Evolutionary conservation across 2,888 invertebrate genomes (phyloP), one percentile per base, ranked within the genome.

Genomic region (Diarsia mendica): DNA sequence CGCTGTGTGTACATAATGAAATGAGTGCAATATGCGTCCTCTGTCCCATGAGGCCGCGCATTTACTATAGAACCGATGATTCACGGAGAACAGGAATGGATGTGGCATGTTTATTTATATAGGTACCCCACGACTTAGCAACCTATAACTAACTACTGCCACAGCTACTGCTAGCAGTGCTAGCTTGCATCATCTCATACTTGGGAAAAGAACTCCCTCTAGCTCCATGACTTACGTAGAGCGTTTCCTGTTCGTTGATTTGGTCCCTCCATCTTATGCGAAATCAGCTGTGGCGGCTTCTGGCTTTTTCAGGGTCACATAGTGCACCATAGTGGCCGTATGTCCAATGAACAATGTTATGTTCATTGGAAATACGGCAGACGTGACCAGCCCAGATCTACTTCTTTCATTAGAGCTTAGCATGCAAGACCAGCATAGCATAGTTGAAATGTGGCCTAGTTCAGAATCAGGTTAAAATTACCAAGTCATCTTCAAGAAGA

Each of bases 21-120:
- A 96, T 96, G 96, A 95, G 94, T 93, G 94, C 96, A 96, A 96
- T 96, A 96, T 96, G 96, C 93, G 95, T 90, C 90, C 90, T 81
- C 76, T 79, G 85, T 87, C 94, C 91, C 92, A 48, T 23, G 93
- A 90, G 95, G 92, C 90, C 73, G 51, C 77, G 67, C 69, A 78
- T 63, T 67, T 76, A 75, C 74, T 60, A 10, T 4, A 15, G n/a
- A 67, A 46, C 2, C 13, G 15, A 49, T 1, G 15, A 49, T 1
- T 44, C 48, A 2, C 8, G 55, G 33, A 15, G 5, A 49, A n/a
- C 3, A 18, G 6, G 23, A 67, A 48, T 83, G 68, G 87, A 87
- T 80, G 67, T 65, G 79, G 72, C 63, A 84, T 83, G 3, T 65
- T 60, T 18, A 65, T 67, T 46, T 11, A 9, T 69, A n/a, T n/a